Percentiles rank a stretch among this genome's conserved stretches.
Conservation (phyloP, 2,797 vertebrate species). For the Siniperca undulata region DNA sequence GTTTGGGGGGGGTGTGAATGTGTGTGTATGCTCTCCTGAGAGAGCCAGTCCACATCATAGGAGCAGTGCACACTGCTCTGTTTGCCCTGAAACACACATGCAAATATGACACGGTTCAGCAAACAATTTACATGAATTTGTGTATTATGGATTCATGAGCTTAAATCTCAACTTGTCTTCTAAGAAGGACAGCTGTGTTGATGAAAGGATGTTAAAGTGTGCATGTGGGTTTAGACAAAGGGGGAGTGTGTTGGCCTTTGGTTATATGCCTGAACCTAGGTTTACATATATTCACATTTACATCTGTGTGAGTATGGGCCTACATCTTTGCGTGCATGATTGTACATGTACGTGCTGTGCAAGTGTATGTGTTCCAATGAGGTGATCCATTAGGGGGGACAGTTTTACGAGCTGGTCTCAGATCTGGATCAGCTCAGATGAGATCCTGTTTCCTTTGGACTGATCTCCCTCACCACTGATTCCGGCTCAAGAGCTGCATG, state of each 20-base stretch:
- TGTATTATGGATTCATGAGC: constrained; percentile 79
- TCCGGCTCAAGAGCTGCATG: constrained; percentile 81
- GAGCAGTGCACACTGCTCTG: constrained; percentile 56
- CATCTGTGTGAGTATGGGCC: constrained; percentile 32
- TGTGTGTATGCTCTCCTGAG: constrained; percentile 74
- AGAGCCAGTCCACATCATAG: constrained; percentile 82
- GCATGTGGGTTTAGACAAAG: constrained; percentile 8
- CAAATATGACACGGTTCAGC: constrained; percentile 79
- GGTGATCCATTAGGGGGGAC: constrained; percentile 80
- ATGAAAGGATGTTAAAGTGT: constrained; percentile 61
- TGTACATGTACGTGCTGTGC: constrained; percentile 25
- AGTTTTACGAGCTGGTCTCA: constrained; percentile 82
- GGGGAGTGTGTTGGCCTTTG: constrained; percentile 24
- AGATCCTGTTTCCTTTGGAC: constrained; percentile 82
- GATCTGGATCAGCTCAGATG: constrained; percentile 79
- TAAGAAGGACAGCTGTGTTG: constrained; percentile 62
- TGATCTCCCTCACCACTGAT: constrained; percentile 78
- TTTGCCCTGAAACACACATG: constrained; percentile 76
- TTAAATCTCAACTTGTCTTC: constrained; percentile 68
- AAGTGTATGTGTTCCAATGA: constrained; percentile 50
- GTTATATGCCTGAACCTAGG: constrained; percentile 15
- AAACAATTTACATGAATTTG: constrained; percentile 80
- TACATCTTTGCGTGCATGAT: constrained; percentile 28
- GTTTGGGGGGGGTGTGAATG: constrained; percentile 56
- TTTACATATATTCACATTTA: constrained; percentile 27